phyloP scores from a whole-genome alignment of 2,888 invertebrate species.

The Synergus umbraculus region DNA sequence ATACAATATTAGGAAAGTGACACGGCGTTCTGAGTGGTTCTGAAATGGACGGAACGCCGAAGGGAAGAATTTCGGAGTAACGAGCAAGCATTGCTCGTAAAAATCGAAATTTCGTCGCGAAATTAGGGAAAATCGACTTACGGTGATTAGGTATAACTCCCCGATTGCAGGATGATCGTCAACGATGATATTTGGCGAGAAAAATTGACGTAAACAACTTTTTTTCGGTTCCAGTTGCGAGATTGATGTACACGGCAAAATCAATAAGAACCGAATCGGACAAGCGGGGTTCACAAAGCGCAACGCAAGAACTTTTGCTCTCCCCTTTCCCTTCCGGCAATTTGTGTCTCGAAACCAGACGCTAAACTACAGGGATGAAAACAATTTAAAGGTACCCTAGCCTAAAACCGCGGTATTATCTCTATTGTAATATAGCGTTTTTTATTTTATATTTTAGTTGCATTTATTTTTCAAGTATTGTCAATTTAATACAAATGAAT shows the following conservation, averaged over 20 bases:
- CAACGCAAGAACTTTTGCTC: conserved; percentile 1
- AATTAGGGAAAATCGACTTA: conserved; percentile 28
- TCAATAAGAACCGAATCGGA: conserved; percentile 24
- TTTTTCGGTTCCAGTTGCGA: conserved; percentile 9
- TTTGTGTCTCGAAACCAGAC: conserved; percentile 8
- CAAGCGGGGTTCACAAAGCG: conserved; percentile 37
- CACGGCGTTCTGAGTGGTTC: conserved; percentile 33
- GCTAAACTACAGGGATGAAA: background rate
- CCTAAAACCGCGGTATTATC: background rate
- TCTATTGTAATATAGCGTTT: background rate
- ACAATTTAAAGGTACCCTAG: background rate
- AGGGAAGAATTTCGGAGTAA: conserved; percentile 11
- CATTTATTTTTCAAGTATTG: background rate
- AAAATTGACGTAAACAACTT: conserved; percentile 24
- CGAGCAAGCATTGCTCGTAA: conserved; percentile 24
- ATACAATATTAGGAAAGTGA: conserved; percentile 24
- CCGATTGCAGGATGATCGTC: conserved; percentile 25
- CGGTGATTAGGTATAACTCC: conserved; percentile 11
- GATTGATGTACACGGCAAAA: conserved; percentile 21
- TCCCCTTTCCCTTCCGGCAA: background rate
- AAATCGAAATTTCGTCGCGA: conserved; percentile 24
- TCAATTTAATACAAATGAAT: no score
- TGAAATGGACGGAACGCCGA: conserved; percentile 38
- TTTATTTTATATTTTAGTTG: background rate
- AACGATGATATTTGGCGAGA: conserved; percentile 5